Evolutionary conservation across 2,888 invertebrate species (phyloP), one percentile per base, ranked within the genome.

Genomic region (Nomada hirtipes): DNA sequence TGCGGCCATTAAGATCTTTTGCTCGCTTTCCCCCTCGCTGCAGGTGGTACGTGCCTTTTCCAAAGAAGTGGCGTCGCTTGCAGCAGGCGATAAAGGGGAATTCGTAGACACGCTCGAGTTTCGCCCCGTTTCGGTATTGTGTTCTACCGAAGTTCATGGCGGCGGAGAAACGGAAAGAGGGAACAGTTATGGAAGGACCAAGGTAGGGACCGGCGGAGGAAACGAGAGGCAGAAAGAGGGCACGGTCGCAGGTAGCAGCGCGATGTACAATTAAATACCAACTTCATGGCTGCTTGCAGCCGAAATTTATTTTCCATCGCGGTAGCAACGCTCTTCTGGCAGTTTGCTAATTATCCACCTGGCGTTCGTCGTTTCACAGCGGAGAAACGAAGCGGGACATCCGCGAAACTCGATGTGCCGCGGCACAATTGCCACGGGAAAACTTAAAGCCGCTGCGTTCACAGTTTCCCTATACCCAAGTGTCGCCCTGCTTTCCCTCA

Each of bases 331-430:
- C 73, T 20, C 7, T 36, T 60, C 57, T 50, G 67, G 60, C 74
- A 86, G 87, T 84, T 84, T 91, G 90, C 89, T 91, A 92, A 92
- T 92, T 92, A 91, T 90, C 89, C 88, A 82, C 83, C 83, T 76
- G 72, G 57, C 74, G 76, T 78, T 73, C 77, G 72, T 53, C 72
- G 73, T 78, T 73, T 71, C 72, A 63, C 44, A 20, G n/a, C 59
- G 47, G 47, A 76, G 71, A 76, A 76, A 86, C 79, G 73, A 82
- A 77, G 74, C 82, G 79, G 72, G 78, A 87, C 79, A 68, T 77
- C 78, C 73, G 79, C 59, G 60, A 55, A 69, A 79, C 74, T 53
- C 65, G 44, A 53, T 61, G 75, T 82, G 20, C 57, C 70, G 44
- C 55, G 53, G 53, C 50, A 67, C 64, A 44, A 67, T 78, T 60